These are phyloP conservation scores for Myrmophylax atrothorax DNA, from an alignment of 2,113 vertebrate genomes.

Conservation along the genomic window DNA sequence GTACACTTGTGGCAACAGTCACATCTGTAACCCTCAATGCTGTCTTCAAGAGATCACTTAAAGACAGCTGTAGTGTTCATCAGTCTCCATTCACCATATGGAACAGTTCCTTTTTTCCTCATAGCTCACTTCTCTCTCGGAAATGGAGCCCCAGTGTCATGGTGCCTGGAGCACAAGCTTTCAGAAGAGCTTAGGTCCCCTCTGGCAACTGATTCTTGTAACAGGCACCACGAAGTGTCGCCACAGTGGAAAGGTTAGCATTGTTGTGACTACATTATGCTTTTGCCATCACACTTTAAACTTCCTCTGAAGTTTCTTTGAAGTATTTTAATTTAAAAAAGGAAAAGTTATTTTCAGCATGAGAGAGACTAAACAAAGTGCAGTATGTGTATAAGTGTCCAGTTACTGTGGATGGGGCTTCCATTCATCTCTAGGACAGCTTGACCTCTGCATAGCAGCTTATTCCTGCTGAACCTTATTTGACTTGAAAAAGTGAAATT, in stretches of 20 bases:
- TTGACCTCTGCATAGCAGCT: not conserved
- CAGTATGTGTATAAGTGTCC: not conserved
- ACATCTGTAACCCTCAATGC: not conserved
- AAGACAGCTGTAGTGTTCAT: not conserved
- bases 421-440: not conserved
- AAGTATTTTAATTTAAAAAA: not conserved
- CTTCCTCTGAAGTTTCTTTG: not conserved
- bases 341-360: not conserved
- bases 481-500: not conserved
- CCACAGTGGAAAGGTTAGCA: not conserved
- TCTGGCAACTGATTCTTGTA: not conserved
- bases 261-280: fast-evolving
- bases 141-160: not conserved
- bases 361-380: not conserved
- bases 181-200: not conserved
- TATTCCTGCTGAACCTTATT: not conserved
- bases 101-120: not conserved
- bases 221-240: not conserved
- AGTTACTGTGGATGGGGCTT: not conserved
- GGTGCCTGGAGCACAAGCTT: not conserved
- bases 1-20: not conserved
- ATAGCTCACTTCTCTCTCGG: not conserved
- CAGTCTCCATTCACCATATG: not conserved
- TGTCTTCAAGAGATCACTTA: not conserved
- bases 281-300: not conserved